These are phyloP conservation scores for Amphiprion percula DNA, from an alignment of 2,113 vertebrate genomes.

Conservation along the genomic window DNA sequence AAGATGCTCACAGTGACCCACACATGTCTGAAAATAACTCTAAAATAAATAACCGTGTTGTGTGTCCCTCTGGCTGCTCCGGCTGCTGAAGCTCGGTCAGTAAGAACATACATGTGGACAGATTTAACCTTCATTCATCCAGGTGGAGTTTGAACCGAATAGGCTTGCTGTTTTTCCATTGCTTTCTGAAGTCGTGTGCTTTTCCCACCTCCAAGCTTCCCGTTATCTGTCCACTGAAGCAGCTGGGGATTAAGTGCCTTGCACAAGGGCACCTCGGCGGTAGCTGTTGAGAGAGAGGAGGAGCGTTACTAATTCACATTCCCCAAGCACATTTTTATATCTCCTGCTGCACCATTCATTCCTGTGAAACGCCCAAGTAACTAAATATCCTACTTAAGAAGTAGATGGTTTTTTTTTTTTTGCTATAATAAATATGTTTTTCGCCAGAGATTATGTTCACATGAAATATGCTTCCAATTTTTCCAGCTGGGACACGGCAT, in stretches of 20 bases:
- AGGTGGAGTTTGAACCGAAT: slow-evolving; percentile 7
- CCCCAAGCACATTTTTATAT: background rate
- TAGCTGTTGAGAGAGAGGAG: background rate
- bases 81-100: slow-evolving; percentile 37
- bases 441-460: slow-evolving; percentile 8
- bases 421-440: slow-evolving; percentile 5
- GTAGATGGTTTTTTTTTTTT: background rate
- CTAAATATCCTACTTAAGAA: slow-evolving; percentile 5
- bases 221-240: slow-evolving; percentile 11
- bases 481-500: background rate
- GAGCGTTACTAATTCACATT: slow-evolving; percentile 15
- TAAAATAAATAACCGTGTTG: slow-evolving; percentile 48
- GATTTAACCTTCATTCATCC: slow-evolving; percentile 18
- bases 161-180: slow-evolving; percentile 15
- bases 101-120: slow-evolving; percentile 33
- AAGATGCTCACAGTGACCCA: slow-evolving; percentile 52
- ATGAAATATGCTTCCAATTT: slow-evolving; percentile 4
- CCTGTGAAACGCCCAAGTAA: slow-evolving; percentile 25
- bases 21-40: slow-evolving; percentile 65
- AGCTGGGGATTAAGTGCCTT: slow-evolving; percentile 62
- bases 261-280: slow-evolving; percentile 43
- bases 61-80: slow-evolving; percentile 50
- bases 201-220: slow-evolving; percentile 3
- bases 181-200: slow-evolving; percentile 4
- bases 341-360: background rate